These are phyloP conservation scores for Piaya cayana DNA, from an alignment of 2,113 vertebrate genomes.

Conservation along the genomic window DNA sequence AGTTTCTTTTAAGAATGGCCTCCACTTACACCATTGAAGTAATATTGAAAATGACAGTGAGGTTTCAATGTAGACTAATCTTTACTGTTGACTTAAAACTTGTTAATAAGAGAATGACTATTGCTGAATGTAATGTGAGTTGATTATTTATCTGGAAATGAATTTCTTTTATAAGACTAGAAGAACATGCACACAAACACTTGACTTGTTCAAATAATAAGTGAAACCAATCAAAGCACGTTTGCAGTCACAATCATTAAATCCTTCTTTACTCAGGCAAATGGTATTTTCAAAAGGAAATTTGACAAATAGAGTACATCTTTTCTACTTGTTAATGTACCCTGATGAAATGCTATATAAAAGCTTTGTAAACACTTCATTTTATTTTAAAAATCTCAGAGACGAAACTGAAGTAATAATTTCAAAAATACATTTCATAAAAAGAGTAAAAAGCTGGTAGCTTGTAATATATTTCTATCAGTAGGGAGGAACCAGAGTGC, in stretches of 20 bases:
- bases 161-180: not conserved
- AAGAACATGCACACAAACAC: not conserved
- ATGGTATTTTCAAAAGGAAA: not conserved
- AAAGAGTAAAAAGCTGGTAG: not conserved
- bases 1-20: not conserved
- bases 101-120: not conserved
- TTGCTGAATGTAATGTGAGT: not conserved
- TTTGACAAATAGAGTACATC: not conserved
- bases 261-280: not conserved
- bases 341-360: not conserved
- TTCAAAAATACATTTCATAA: not conserved
- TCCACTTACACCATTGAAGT: not conserved
- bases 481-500: not conserved
- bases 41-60: not conserved
- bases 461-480: not conserved
- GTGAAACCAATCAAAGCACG: not conserved
- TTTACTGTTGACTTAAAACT: not conserved
- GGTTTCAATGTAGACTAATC: not conserved
- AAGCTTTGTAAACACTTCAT: not conserved
- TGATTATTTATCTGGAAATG: not conserved
- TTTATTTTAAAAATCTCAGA: not conserved
- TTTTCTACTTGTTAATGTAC: not conserved
- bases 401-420: not conserved
- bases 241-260: not conserved
- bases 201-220: not conserved